Base-by-base conservation (phyloP, 1,140 invertebrate genomes). In the Cherax quadricarinatus region DNA sequence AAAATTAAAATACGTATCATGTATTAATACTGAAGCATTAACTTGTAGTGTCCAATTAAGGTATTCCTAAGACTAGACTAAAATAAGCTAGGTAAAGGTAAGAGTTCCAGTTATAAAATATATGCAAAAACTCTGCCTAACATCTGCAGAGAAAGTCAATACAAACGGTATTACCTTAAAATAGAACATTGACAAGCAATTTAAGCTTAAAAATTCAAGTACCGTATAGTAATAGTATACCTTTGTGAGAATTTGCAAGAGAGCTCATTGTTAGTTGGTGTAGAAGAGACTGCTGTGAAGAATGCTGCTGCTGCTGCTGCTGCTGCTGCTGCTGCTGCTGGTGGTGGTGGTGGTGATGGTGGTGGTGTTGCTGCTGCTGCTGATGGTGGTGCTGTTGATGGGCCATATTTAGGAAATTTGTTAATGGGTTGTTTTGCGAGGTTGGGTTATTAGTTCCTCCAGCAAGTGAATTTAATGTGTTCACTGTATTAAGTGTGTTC, bases 381-480 rank as follows among this genome's bases (percentile, higher is more conserved):
- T 88, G 86, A 30, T 93, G 93, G 57, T 92, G 91, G 53, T 92
- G 91, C 9, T 93, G 92, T 18, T 89, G 93, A 62, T 93, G 93
- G 73, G 90, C 91, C 86, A 92, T 88, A 62, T 89, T 94, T 75
- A 93, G 60, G 62, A 93, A 94, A 80, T 92, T 93, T 70, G 88
- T 93, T 70, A 93, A 82, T 91, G 94, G 89, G 93, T 93, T 93
- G 73, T 93, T 90, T 57, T 86, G 92, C 86, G 92, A 92, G 30
- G 83, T 85, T 41, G 84, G 86, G 51, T 91, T 88, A 75, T 92
- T 92, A 60, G 89, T 82, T 49, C 86, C 93, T 92, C 90, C 93
- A 75, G 93, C 85, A 30, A 92, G 78, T 41, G 92, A 91, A 73
- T 92, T 88, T 66, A 90, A 86, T 70, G 91, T 93, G 57, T 93